Conservation (phyloP, 2,113 vertebrate genomes). For the human (Homo sapiens) region DNA sequence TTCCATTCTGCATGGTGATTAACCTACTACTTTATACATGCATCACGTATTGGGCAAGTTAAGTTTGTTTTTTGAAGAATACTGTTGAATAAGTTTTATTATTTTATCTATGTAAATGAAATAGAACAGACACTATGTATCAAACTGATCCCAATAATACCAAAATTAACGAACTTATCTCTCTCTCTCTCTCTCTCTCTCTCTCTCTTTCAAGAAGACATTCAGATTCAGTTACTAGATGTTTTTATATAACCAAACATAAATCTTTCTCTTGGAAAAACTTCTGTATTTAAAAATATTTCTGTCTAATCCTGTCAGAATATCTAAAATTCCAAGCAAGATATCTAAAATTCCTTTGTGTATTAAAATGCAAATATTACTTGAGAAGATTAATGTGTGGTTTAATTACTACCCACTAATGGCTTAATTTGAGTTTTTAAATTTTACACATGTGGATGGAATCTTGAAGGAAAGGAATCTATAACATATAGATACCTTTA, state of each 20-base stretch:
- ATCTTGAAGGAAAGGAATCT: neutral
- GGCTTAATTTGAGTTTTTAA: neutral
- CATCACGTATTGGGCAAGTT: neutral
- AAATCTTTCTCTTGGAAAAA: neutral
- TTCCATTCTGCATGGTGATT: neutral
- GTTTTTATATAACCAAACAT: neutral
- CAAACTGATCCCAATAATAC: neutral
- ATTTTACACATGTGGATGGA: neutral
- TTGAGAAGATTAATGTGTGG: neutral
- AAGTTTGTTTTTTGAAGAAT: neutral
- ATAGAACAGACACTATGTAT: neutral
- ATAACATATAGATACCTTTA: neutral
- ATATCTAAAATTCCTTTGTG: neutral
- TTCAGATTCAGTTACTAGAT: neutral
- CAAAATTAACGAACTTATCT: neutral
- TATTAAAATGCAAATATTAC: neutral
- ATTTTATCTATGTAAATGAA: conserved; percentile 2
- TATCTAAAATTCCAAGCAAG: neutral
- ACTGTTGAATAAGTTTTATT: neutral
- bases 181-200: neutral
- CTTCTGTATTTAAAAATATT: neutral
- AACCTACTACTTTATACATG: neutral
- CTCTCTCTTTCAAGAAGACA: neutral
- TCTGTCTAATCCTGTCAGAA: neutral
- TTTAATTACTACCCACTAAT: neutral